Percentiles rank a stretch among this genome's conserved stretches.
These are phyloP conservation scores for Halictus rubicundus DNA, from an alignment of 1,140 invertebrate species.

Conservation along the genomic window DNA sequence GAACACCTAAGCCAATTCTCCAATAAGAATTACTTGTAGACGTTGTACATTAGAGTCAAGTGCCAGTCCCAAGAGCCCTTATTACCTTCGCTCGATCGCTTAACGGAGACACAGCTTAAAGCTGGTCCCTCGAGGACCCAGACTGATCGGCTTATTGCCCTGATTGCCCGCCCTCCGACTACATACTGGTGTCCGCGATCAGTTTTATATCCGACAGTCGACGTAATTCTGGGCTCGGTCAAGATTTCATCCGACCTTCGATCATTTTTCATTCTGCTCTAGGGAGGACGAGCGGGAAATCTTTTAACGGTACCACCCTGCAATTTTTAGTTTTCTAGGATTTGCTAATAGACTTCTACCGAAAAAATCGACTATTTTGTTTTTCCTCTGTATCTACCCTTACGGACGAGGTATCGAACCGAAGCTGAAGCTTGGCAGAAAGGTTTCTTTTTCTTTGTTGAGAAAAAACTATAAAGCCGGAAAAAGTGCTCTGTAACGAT, in stretches of 20 bases:
- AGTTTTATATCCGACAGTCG: conserved; percentile 10
- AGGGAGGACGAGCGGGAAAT: conserved; percentile 12
- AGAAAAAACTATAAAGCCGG: too few species aligned
- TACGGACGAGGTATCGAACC: too few species aligned
- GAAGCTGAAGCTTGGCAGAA: too few species aligned
- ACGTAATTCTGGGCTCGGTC: not conserved
- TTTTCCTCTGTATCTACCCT: too few species aligned
- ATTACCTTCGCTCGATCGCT: conserved; percentile 1
- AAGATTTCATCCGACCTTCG: conserved; percentile 20
- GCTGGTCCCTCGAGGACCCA: not conserved
- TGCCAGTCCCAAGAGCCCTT: not conserved
- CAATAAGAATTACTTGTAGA: not conserved
- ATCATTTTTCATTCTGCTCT: conserved; percentile 39
- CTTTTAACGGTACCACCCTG: conserved; percentile 22
- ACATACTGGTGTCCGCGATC: conserved; percentile 3
- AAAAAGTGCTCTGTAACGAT: too few species aligned
- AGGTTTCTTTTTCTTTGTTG: too few species aligned
- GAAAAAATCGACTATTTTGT: too few species aligned
- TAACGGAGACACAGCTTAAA: not conserved
- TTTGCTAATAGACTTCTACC: not conserved
- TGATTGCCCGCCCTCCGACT: conserved; percentile 20
- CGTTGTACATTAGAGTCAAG: not conserved
- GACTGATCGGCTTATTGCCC: conserved; percentile 33
- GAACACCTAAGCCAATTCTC: too few species aligned
- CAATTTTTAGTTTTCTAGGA: too few species aligned